Base-by-base conservation (phyloP, 2,113 vertebrate genomes). In the Mus spicilegus region DNA sequence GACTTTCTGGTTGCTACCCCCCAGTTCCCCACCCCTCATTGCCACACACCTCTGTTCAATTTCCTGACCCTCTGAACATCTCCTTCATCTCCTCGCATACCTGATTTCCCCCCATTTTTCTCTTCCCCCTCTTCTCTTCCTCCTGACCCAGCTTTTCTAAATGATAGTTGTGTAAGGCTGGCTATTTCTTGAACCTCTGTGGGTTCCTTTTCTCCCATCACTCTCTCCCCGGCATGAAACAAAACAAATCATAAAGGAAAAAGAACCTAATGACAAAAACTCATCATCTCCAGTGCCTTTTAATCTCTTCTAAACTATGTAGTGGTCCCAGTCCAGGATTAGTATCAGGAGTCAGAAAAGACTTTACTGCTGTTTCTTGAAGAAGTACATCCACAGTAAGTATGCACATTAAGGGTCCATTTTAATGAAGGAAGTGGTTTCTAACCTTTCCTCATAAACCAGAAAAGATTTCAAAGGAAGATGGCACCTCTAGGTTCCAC, bases 381-480 rank as follows among this genome's bases (percentile, higher is more conserved):
- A 10, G 19, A 39, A 26, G 75, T 36, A 28, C 49, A 61, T 51
- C 84, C 3, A 92, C 5, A 80, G 13, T 49, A 49, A 49, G 19
- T 5, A 14, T 20, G 76, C 26, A n/a, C 26, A 61, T 95, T 51
- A 65, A 30, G 1, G 72, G n/a, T 51, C 11, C 13, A 26, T 13
- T 76, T 90, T 92, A 76, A 86, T 88, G 56, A 89, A 90, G 94
- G 33, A 46, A 72, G 69, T 65, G 28, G n/a, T 33, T 86, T 56
- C n/a, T 42, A 88, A 11, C 3, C 17, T 87, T 89, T 89, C 69
- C 51, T 82, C 58, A 86, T 69, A 81, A 97, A 90, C 12, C 65
- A 86, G 24, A 89, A 94, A 94, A 91, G 58, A 58, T 22, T 81
- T 33, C 5, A 89, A 89, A 17, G 46, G 51, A 95, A 95, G 87